Evolutionary conservation across 2,797 vertebrate genomes (phyloP), one percentile per base, ranked within the genome.

Genomic region (Gymnoscopelus microlampas): DNA sequence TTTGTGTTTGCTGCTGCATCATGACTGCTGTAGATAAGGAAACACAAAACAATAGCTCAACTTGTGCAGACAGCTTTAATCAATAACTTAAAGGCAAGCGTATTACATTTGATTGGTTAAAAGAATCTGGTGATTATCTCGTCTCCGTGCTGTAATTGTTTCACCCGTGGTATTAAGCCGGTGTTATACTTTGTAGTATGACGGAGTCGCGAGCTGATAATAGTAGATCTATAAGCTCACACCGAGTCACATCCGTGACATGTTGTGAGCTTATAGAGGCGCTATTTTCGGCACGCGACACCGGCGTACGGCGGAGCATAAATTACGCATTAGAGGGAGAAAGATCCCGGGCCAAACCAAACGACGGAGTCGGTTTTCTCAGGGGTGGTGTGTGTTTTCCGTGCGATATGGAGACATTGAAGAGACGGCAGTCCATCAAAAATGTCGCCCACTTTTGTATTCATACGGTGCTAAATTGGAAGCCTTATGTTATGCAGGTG

Each of bases 401-500:
- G 10, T 83, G 80, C 71, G 81, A 91, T 88, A 81, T 76, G 75
- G 65, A 77, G 80, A 90, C 78, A 78, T 67, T 73, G 85, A 58
- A 54, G 62, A 87, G 87, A 87, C 77, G 73, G 74, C 77, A 85
- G 83, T 89, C 83, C 71, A 85, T 89, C 81, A 78, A 69, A 89
- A 85, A 81, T 64, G 78, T 68, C 77, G 77, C 85, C 88, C 86
- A 83, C 80, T 58, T 50, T 81, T 88, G 79, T 85, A 78, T 91
- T 85, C 87, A 87, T 86, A 91, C 85, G 59, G 81, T 69, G 75
- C 76, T 75, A 68, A 88, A 86, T 81, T 71, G 67, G 70, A 90
- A 80, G 81, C 79, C 88, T 87, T 90, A 83, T 92, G 92, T 91
- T 85, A 90, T 91, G 89, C 90, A 93, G 90, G 91, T 91, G 86